Evolutionary conservation across 2,888 invertebrate genomes (phyloP).

Genomic region (Lamellibrachia satsuma): DNA sequence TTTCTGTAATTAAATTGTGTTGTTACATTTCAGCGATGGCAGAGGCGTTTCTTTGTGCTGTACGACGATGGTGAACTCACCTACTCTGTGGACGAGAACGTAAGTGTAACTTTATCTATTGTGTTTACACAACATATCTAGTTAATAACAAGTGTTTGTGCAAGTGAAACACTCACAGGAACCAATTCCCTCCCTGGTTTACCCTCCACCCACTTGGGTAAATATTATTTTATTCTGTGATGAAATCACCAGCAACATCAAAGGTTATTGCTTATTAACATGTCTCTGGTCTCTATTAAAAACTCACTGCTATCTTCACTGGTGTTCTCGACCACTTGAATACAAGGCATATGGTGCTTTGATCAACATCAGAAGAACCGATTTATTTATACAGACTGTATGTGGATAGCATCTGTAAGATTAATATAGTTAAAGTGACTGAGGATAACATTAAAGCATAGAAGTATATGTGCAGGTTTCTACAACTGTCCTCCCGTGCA

Average conservation of each 20-base stretch:
- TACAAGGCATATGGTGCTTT: background rate
- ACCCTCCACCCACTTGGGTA: background rate
- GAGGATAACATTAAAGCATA: background rate
- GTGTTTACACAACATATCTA: background rate
- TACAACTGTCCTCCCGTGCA: background rate
- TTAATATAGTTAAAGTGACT: background rate
- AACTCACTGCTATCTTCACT: background rate
- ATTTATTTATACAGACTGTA: background rate
- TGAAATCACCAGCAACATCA: background rate
- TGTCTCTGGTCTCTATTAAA: background rate
- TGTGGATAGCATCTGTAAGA: background rate
- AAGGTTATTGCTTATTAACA: background rate
- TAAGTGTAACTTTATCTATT: conserved; percentile 72
- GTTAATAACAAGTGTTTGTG: background rate
- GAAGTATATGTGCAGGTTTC: background rate
- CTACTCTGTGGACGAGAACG: conserved; percentile 97
- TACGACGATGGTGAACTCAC: conserved; percentile 98
- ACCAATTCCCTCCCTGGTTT: background rate
- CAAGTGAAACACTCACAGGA: background rate
- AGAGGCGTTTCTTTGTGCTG: conserved; percentile 95
- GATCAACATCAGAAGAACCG: background rate
- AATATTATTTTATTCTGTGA: background rate
- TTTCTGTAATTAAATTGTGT: background rate
- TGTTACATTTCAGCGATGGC: conserved; percentile 87
- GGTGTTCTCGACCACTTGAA: background rate